Base-by-base conservation (phyloP, 30 jellyfish, hydroid and myxozoan species). In the Hydractinia symbiolongicarpus region DNA sequence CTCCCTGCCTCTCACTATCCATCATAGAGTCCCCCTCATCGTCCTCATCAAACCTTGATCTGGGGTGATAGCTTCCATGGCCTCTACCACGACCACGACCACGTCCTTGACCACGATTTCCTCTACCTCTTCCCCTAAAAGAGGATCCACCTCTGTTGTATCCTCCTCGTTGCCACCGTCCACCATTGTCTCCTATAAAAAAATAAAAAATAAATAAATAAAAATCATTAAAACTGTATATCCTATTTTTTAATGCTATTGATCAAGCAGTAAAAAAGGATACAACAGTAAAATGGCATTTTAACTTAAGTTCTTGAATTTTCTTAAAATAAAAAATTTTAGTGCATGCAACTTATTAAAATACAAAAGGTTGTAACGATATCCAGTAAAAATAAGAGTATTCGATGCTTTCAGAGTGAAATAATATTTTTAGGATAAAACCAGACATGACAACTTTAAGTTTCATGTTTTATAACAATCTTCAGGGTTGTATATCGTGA, bases 1-100 rank as follows among this genome's bases (percentile, higher is more conserved):
- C 79, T 54, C 51, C 79, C 17, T 13, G 19, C 74, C 40, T 64
- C 9, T 55, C 40, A 20, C 80, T 20, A 71, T 77, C 82, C 96
- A 88, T 88, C 5, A 83, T 54, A 44, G 78, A 86, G 67, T 88
- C 96, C 5, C 81, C 95, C 54, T 85, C 94, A 52, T 56, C 89
- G 44, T 83, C 93, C n/a, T 83, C 96, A 13, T 20, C 77, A 54
- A 66, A 71, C 8, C 93, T 82, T 70, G 88, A 81, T 9, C 53
- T 50, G 5, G 96, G 93, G n/a, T 76, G 49, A 50, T 75, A 82
- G 52, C 80, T 56, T 21, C 67, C 56, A 19, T 73, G 54, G 60
- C 58, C 61, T 40, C 93, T 20, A 5, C 96, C 89, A 11, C 96
- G 78, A 15, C 85, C 68, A 30, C 44, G 44, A 30, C 44, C 44